These are phyloP conservation scores for Rhea americana DNA, from an alignment of 2,113 vertebrate genomes.

Conservation along the genomic window DNA sequence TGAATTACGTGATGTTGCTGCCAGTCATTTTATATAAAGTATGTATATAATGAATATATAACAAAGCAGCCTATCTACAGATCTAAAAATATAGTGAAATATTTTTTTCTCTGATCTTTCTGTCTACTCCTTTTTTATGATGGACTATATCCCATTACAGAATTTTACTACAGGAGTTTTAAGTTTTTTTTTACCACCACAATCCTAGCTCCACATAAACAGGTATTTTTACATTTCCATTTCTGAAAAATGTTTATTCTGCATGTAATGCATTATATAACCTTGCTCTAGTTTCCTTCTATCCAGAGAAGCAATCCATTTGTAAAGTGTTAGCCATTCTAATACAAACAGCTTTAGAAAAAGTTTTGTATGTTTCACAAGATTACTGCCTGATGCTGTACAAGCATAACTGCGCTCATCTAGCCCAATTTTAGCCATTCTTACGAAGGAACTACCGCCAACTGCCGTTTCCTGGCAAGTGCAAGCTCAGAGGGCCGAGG, in stretches of 20 bases:
- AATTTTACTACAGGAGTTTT: background rate
- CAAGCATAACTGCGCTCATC: background rate
- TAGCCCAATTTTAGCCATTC: background rate
- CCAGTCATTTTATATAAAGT: background rate
- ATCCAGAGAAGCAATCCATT: fast-evolving
- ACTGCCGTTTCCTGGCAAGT: fast-evolving
- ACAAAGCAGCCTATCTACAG: background rate
- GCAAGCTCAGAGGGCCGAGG: fast-evolving
- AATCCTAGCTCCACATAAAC: background rate
- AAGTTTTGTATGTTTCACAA: background rate
- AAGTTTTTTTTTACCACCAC: background rate
- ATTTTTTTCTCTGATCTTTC: background rate
- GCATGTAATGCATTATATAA: background rate
- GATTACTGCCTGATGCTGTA: fast-evolving
- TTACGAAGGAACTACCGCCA: fast-evolving
- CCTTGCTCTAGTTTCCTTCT: background rate
- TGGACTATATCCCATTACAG: background rate
- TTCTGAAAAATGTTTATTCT: background rate
- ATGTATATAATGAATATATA: background rate
- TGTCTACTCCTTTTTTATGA: background rate
- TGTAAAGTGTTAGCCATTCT: background rate
- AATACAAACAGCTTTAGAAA: background rate
- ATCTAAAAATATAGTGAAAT: background rate
- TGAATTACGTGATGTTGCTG: background rate
- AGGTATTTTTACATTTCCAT: background rate